Base-by-base conservation (phyloP, 64 coral and sea anemone species). In the Stylophora pistillata region DNA sequence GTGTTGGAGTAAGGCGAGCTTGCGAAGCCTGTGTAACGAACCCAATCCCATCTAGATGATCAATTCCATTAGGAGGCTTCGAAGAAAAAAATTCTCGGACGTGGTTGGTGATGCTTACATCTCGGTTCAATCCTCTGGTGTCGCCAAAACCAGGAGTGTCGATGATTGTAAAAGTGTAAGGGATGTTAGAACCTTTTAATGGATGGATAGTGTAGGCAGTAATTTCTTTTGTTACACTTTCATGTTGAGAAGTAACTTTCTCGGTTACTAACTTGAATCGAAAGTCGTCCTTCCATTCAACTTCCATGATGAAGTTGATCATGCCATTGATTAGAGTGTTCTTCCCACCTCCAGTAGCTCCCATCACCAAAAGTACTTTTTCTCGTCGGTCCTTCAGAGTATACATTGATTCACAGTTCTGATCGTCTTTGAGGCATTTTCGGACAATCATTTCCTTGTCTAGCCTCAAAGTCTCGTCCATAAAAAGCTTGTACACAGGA, bases 1-100 rank as follows among this genome's bases (percentile, higher is more conserved):
- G 87, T 6, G 87, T 72, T 37, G 61, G 62, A 16, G 76, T 89
- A 20, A 89, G 76, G 0, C 87, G 33, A 5, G 87, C 25, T 53
- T 56, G 64, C 9, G 87, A 72, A 27, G 87, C 56, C 52, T 78
- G 74, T 0, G 58, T 32, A 55, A 88, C 86, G 58, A 88, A 88
- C 13, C 86, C 86, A 69, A 89, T 80, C 41, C 76, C 75, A 68
- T 89, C 29, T 0, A 89, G 87, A 3, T 89, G 87, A 16, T 80
- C 76, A 27, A 89, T 73, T 0, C 87, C 62, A 78, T 89, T 15
- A 30, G 23, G 59, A 5, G 47, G 47, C 0, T 29, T 1, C 14
- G 79, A 64, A 13, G 87, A 89, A 57, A 89, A 89, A 13, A 89
- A 89, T 15, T 89, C 76, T 55, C 79, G 72, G 15, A 89, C 71